Conservation (phyloP, 2,113 vertebrate genomes). For the Scatophagus argus region DNA sequence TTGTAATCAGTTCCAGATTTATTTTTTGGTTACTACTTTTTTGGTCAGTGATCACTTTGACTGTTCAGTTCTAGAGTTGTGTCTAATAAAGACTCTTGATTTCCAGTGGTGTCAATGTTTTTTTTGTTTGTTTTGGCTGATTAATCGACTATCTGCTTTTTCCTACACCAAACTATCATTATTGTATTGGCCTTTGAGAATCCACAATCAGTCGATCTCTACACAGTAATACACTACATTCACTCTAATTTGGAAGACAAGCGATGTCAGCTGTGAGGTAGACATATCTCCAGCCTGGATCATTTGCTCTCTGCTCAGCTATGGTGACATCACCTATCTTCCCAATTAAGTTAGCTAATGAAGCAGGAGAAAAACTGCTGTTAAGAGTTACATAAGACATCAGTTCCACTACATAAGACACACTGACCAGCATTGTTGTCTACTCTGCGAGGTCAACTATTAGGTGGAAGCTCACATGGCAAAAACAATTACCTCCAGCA, state of each 20-base stretch:
- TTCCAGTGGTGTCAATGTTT: too few species aligned
- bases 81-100: too few species aligned
- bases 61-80: too few species aligned
- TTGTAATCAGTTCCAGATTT: too few species aligned
- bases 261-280: constrained; percentile 33
- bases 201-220: too few species aligned
- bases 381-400: constrained; percentile 59
- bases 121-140: too few species aligned
- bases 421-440: constrained; percentile 40
- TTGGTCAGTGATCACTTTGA: too few species aligned
- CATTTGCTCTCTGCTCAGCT: constrained; percentile 55
- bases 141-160: too few species aligned
- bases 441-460: constrained; percentile 44
- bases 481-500: constrained; percentile 55
- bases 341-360: constrained; percentile 71
- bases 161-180: too few species aligned
- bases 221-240: background rate
- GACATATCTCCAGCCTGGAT: constrained; percentile 33
- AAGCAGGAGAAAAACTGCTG: constrained; percentile 50
- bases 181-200: too few species aligned
- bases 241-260: background rate
- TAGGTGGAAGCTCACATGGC: constrained; percentile 26
- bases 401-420: constrained; percentile 55
- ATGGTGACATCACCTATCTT: constrained; percentile 42
- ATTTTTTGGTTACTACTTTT: too few species aligned